Evolutionary conservation across 1,140 invertebrate genomes (phyloP), one percentile per base, ranked within the genome.

Genomic region (Archivesica marissinica): DNA sequence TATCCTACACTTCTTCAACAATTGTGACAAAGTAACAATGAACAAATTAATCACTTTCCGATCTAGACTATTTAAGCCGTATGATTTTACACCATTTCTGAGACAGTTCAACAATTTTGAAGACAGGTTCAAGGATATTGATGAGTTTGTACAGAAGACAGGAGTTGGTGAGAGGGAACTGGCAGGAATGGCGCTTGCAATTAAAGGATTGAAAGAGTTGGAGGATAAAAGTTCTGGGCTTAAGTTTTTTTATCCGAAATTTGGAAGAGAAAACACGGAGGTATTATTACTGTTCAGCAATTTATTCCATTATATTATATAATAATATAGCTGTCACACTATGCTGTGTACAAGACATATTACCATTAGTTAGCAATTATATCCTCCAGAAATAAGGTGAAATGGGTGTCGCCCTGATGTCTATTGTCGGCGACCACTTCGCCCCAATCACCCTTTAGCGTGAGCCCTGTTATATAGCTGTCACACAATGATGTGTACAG

Each of bases 1-100:
- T 56, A 38, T 66, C 30, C 44, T 79, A 44, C 13, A 79, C n/a
- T 79, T 79, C 30, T 79, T 79, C 23, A 79, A 79, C 35, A 79
- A 50, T 15, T 79, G 77, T 66, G 77, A 79, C 35, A 30, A 66
- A 33, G 59, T 79, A 1, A 79, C 77, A 15, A 41, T 79, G 20
- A 77, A 85, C 15, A 77, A 72, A 77, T 50, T 70, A 17, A 56
- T 70, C 15, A 25, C 13, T 44, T 28, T 47, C 15, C 50, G 50
- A 17, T 4, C 11, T 1, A 25, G 4, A 1, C 25, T 25, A 4
- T 72, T 72, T 17, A 17, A 50, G n/a, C 0, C 50, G 3, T 44
- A 50, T 72, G 25, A 33, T 30, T 72, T 52, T 50, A n/a, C 20
- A 25, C 4, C 2, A 30, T n/a, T 56, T 56, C n/a, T n/a, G n/a